Percentiles rank a stretch among this genome's conserved stretches.
Evolutionary conservation across 2,888 invertebrate species (phyloP).

Genomic region (Macrosoma leucophasiata): DNA sequence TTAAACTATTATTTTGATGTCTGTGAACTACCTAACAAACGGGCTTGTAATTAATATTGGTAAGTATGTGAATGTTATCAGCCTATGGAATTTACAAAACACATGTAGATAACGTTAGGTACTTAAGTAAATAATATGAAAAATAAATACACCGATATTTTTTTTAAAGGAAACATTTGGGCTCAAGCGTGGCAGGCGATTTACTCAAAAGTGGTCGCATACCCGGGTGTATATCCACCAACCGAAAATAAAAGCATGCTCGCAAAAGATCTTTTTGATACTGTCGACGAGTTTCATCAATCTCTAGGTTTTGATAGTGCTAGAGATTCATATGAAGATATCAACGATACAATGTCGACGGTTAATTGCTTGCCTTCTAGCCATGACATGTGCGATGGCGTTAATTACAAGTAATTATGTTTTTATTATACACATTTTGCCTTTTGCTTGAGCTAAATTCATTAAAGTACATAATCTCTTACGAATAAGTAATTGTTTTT

Average conservation of each 20-base stretch:
- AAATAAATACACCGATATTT: too few relatives aligned
- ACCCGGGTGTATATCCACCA: slow-evolving; percentile 71
- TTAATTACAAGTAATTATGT: slow-evolving; percentile 76
- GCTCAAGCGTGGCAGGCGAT: slow-evolving; percentile 78
- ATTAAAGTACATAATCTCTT: too few relatives aligned
- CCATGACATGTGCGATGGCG: slow-evolving; percentile 81
- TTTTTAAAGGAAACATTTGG: slow-evolving; percentile 79
- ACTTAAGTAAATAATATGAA: too few relatives aligned
- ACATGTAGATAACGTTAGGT: too few relatives aligned
- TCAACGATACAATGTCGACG: slow-evolving; percentile 75
- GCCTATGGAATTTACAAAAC: too few relatives aligned
- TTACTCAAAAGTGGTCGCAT: slow-evolving; percentile 66
- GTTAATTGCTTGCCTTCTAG: slow-evolving; percentile 81
- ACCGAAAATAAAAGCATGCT: slow-evolving; percentile 48
- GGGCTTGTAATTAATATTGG: too few relatives aligned
- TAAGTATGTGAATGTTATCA: too few relatives aligned
- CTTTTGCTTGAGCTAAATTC: too few relatives aligned
- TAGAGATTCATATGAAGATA: slow-evolving; percentile 75
- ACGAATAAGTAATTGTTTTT: too few relatives aligned
- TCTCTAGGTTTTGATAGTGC: slow-evolving; percentile 78
- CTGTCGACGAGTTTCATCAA: slow-evolving; percentile 77
- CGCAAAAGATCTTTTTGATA: slow-evolving; percentile 71
- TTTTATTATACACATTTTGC: not conserved
- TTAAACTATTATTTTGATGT: too few relatives aligned
- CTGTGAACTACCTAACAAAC: too few relatives aligned